A percentile compares a stretch with the other conserved stretches of the same genome.
These are phyloP conservation scores for Phasia obesa DNA, from an alignment of 2,888 invertebrate species.

Conservation along the genomic window DNA sequence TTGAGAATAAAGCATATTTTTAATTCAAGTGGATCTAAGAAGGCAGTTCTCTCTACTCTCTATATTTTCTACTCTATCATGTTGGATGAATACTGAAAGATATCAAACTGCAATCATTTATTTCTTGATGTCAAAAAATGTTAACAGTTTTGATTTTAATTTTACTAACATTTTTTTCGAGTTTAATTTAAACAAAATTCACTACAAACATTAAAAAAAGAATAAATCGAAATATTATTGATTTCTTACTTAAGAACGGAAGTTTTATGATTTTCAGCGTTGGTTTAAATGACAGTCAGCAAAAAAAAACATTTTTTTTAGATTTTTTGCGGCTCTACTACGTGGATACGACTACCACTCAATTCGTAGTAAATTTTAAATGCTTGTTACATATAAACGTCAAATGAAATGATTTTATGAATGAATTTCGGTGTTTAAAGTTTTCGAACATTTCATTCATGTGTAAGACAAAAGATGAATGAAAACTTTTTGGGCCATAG, in stretches of 20 bases:
- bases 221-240: conserved; percentile 33
- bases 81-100: no score
- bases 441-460: conserved; percentile 26
- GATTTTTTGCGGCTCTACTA: not conserved
- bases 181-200: conserved; percentile 25
- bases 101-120: no score
- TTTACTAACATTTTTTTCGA: conserved; percentile 19
- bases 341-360: not conserved
- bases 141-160: not conserved
- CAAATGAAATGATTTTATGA: conserved; percentile 56
- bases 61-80: no score
- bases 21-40: no score
- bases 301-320: conserved; percentile 2
- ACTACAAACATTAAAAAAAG: conserved; percentile 22
- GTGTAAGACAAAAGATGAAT: conserved; percentile 24
- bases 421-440: conserved; percentile 46
- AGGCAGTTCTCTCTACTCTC: no score
- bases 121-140: no score
- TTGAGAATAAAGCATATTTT: no score
- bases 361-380: conserved; percentile 49
- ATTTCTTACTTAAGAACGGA: conserved; percentile 67
- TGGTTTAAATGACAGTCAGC: conserved; percentile 54
- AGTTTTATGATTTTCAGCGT: conserved; percentile 68
- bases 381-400: conserved; percentile 24
- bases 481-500: not conserved